These are phyloP conservation scores for Eurois occulta DNA, from an alignment of 2,888 invertebrate species.

Conservation along the genomic window DNA sequence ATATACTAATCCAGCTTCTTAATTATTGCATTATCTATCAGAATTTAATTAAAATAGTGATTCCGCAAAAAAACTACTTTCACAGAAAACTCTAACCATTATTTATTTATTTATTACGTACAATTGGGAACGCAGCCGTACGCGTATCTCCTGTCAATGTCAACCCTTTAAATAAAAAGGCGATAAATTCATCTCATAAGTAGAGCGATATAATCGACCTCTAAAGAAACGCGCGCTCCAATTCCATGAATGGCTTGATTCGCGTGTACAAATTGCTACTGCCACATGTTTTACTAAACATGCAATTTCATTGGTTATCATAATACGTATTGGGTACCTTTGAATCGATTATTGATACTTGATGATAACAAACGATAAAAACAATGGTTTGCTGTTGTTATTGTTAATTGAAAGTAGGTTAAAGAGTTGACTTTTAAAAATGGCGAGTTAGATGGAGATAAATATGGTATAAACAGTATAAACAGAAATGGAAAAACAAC, in stretches of 20 bases:
- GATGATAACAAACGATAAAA: slow-evolving; percentile 38
- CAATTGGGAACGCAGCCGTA: slow-evolving; percentile 31
- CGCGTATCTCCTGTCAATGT: slow-evolving; percentile 41
- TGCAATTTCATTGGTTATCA: slow-evolving; percentile 36
- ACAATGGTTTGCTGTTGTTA: slow-evolving; percentile 28
- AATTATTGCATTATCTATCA: not conserved
- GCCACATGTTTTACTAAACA: slow-evolving; percentile 42
- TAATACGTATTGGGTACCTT: slow-evolving; percentile 32
- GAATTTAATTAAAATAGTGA: not conserved
- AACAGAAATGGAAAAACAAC: not conserved
- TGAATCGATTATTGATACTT: slow-evolving; percentile 40
- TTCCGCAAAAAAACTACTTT: not conserved
- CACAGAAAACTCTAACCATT: not conserved
- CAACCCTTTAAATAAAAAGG: slow-evolving; percentile 57
- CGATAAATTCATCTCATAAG: slow-evolving; percentile 62
- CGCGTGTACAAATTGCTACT: slow-evolving; percentile 39
- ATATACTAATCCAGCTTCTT: not conserved
- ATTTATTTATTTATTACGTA: not conserved
- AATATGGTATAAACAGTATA: slow-evolving; percentile 16
- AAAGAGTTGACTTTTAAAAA: slow-evolving; percentile 39
- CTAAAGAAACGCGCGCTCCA: slow-evolving; percentile 46
- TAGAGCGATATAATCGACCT: slow-evolving; percentile 57
- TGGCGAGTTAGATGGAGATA: slow-evolving; percentile 29
- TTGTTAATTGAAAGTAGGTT: slow-evolving; percentile 44
- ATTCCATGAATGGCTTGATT: slow-evolving; percentile 60